Conservation (phyloP, 2,888 invertebrate species). For the Cosmorhoe ocellata region DNA sequence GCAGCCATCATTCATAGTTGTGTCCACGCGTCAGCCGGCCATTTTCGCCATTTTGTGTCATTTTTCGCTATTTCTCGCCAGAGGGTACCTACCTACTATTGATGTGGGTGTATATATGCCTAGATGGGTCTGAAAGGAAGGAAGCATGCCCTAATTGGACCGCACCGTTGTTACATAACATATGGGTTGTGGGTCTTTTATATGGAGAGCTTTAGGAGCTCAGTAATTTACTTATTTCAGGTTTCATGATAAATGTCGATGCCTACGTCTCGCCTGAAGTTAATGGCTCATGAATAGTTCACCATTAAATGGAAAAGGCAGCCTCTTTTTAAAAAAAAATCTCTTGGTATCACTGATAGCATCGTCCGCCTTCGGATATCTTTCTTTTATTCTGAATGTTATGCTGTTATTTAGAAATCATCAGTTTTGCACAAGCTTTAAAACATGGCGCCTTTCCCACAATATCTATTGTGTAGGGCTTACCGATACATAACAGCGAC, state of each 20-base stretch:
- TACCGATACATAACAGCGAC: conserved; percentile 58
- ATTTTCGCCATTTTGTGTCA: conserved; percentile 38
- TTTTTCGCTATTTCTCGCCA: conserved; percentile 56
- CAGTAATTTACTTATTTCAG: too few relatives aligned
- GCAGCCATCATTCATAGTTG: conserved; percentile 64
- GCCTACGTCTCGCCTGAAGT: too few relatives aligned
- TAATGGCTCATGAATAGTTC: too few relatives aligned
- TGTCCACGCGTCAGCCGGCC: conserved; percentile 53
- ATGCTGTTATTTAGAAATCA: background rate
- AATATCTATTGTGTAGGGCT: conserved; percentile 40
- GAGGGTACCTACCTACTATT: conserved; percentile 69
- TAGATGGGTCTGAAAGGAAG: conserved; percentile 68
- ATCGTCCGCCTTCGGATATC: too few relatives aligned
- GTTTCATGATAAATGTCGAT: too few relatives aligned
- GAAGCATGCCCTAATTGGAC: conserved; percentile 67
- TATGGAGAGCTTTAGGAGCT: conserved; percentile 7
- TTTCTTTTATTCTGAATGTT: too few relatives aligned
- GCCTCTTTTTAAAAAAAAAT: too few relatives aligned
- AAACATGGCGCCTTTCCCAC: conserved; percentile 19
- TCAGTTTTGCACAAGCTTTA: conserved; percentile 6
- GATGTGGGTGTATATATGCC: too few relatives aligned
- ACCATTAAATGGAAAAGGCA: too few relatives aligned
- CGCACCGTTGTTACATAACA: conserved; percentile 51
- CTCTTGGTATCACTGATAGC: too few relatives aligned
- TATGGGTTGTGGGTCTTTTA: conserved; percentile 36